Conservation (phyloP, 1,140 invertebrate species). For the Trachymyrmex cornetzi region DNA sequence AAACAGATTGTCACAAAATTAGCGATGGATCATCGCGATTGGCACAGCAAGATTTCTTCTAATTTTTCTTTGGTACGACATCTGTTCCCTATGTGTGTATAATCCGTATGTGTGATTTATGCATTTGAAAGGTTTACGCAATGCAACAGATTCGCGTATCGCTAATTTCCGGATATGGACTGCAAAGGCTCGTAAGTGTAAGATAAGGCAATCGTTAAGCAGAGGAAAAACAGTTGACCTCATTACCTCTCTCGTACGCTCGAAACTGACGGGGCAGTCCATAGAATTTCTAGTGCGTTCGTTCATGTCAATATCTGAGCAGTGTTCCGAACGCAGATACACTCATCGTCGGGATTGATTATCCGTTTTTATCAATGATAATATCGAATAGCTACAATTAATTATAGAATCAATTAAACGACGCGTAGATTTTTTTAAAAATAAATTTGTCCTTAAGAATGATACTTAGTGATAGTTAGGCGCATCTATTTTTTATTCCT, state of each 20-base stretch:
- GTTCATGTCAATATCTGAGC: slow-evolving; percentile 22
- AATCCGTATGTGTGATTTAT: slow-evolving; percentile 62
- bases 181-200: slow-evolving; percentile 59
- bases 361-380: slow-evolving; percentile 41
- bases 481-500: slow-evolving; percentile 5
- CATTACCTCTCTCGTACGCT: slow-evolving; percentile 40
- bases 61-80: slow-evolving; percentile 26
- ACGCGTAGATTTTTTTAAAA: slow-evolving; percentile 19
- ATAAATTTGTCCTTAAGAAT: slow-evolving; percentile 15
- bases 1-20: background rate
- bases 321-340: slow-evolving; percentile 63
- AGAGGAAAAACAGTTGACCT: slow-evolving; percentile 36
- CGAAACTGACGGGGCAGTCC: slow-evolving; percentile 56
- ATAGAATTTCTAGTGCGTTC: slow-evolving; percentile 47
- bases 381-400: slow-evolving; percentile 15
- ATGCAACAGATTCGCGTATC: slow-evolving; percentile 67
- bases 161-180: slow-evolving; percentile 66
- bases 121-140: slow-evolving; percentile 55
- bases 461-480: background rate
- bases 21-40: slow-evolving; percentile 35
- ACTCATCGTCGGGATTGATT: slow-evolving; percentile 24
- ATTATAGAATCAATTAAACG: slow-evolving; percentile 18
- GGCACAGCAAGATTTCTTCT: slow-evolving; percentile 58
- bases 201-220: slow-evolving; percentile 44
- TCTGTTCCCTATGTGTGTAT: slow-evolving; percentile 51